Percentiles rank a stretch among this genome's conserved stretches.
Evolutionary conservation across 2,888 invertebrate genomes (phyloP).

Genomic region (Bruchidius siliquastri): DNA sequence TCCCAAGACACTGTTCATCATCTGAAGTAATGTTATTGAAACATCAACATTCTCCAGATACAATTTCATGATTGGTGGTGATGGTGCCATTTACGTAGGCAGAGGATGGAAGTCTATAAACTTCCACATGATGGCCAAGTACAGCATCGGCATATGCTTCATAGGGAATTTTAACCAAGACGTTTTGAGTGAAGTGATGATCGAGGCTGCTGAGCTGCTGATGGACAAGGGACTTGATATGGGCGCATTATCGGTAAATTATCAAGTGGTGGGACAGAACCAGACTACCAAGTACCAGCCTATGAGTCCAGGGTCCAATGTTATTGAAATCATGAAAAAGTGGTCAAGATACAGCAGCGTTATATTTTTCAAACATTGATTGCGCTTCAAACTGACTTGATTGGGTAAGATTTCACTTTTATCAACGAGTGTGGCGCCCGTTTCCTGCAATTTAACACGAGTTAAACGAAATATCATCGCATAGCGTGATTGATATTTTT

Average conservation of each 20-base stretch:
- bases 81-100: constrained; percentile 53
- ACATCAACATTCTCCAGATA: constrained; percentile 17
- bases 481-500: too few relatives aligned
- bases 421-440: too few relatives aligned
- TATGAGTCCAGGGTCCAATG: constrained; percentile 51
- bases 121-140: constrained; percentile 26
- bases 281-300: constrained; percentile 46
- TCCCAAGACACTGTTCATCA: constrained; percentile 31
- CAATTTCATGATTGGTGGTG: constrained; percentile 52
- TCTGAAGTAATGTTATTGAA: too few relatives aligned
- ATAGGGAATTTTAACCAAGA: constrained; percentile 49
- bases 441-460: too few relatives aligned
- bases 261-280: constrained; percentile 52
- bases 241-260: constrained; percentile 45
- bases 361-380: not conserved
- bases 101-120: constrained; percentile 54
- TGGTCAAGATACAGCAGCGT: constrained; percentile 46
- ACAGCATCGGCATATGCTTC: constrained; percentile 43
- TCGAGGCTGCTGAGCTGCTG: constrained; percentile 47
- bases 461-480: too few relatives aligned
- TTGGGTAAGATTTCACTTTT: not conserved
- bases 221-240: constrained; percentile 46
- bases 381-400: not conserved
- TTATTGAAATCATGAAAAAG: constrained; percentile 48
- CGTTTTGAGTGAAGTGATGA: constrained; percentile 44